Evolutionary conservation across 2,888 invertebrate genomes (phyloP), one percentile per base, ranked within the genome.

Genomic region (Microctonus aethiopoides): DNA sequence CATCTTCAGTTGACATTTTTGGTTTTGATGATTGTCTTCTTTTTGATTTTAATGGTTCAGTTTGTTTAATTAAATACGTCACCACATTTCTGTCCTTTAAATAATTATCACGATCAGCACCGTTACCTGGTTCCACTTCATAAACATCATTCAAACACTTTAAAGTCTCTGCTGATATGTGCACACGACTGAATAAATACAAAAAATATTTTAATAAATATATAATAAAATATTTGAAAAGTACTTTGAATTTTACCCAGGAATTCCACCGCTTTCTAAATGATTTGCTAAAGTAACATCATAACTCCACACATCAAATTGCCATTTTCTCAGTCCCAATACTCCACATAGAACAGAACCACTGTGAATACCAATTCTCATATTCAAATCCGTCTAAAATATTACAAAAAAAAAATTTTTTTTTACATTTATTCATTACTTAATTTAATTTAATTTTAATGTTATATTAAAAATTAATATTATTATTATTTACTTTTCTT

Each of bases 361-460:
- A 75, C 96, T 96, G 88, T 99, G 98, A 74, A 99, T 96, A 65
- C 99, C 99, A 79, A 99, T 98, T 77, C 99, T 91, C 99, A 99
- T 99, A 87, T 98, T 95, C 76, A 98, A 89, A 85, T 97, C 95
- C 77, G 96, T 96, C 92, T 95, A 88, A 84, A 76, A 71, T 74
- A 72, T 75, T 73, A 69, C 68, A 61, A n/a, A 66, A 29, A 46
- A 57, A 41, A 34, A 34, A 39, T n/a, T 13, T 24, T 65, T 69
- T 65, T 67, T 26, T n/a, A 29, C 10, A 29, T 20, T 56, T 20
- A 20, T 24, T 20, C 56, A 54, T 39, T 20, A 13, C 0, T 16
- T n/a, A 32, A 32, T 32, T 51, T 51, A 9, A n/a, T n/a, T n/a
- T 5, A 29, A 5, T 29, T 29, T 29, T 29, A 29, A n/a, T n/a